Percentiles rank a stretch among this genome's conserved stretches.
These are phyloP conservation scores for Dendrolimus pini DNA, from an alignment of 2,888 invertebrate species.

Conservation along the genomic window DNA sequence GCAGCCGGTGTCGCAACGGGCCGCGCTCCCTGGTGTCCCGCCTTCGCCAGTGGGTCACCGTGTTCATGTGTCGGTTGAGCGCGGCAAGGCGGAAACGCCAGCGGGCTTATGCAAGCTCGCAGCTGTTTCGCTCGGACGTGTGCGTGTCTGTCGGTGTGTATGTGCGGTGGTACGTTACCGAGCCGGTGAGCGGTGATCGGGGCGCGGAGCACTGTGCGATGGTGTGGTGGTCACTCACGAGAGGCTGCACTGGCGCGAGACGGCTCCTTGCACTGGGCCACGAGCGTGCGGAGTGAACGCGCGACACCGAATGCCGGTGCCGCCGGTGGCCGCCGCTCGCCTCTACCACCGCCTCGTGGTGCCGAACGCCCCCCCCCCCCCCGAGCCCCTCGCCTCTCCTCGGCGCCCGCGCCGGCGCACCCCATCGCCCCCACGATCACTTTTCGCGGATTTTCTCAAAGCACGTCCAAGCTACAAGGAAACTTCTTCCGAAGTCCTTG, in stretches of 20 bases:
- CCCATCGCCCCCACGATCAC: constrained; percentile 5
- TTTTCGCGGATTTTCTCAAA: constrained; percentile 7
- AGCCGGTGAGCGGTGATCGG: constrained; percentile 6
- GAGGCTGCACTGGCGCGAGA: constrained; percentile 11
- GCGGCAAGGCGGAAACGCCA: background rate
- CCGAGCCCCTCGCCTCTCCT: constrained; percentile 7
- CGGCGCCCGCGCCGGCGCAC: constrained; percentile 13
- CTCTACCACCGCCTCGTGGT: constrained; percentile 14
- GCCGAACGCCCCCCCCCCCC: constrained; percentile 14
- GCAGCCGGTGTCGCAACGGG: constrained; percentile 34
- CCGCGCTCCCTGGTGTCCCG: constrained; percentile 3
- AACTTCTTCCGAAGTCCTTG: background rate
- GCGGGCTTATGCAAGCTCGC: constrained; percentile 27
- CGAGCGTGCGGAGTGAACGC: constrained; percentile 51
- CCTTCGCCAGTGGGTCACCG: background rate
- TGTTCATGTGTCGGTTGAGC: background rate
- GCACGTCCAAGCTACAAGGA: background rate
- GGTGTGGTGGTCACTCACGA: constrained; percentile 10
- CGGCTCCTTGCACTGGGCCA: constrained; percentile 23
- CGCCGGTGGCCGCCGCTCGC: constrained; percentile 18
- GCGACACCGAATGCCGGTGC: constrained; percentile 46
- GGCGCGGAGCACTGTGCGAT: background rate
- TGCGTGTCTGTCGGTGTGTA: constrained; percentile 8
- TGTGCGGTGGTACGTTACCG: constrained; percentile 18
- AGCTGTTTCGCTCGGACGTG: constrained; percentile 1